Evolutionary conservation across 2,888 invertebrate genomes (phyloP), one percentile per base, ranked within the genome.

Genomic region (Spodoptera picta): DNA sequence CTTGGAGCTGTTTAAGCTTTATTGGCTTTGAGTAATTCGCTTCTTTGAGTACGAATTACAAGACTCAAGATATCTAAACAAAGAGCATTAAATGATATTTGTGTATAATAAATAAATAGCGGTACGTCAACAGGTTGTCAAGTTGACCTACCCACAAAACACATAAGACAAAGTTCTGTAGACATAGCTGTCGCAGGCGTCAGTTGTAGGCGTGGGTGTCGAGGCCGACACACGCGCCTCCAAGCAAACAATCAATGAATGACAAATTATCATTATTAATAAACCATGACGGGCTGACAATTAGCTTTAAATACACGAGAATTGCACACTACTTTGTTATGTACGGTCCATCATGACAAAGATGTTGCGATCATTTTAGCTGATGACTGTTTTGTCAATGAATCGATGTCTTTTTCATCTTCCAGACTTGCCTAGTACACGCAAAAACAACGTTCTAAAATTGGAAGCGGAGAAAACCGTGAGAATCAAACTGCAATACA

Each of bases 201-300:
- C 83, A 85, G 80, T 83, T 78, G 81, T 82, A 74, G 83, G 83
- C 81, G 91, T 91, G 77, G 92, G 92, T 73, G 83, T 70, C 88
- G 86, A 88, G 89, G 90, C 75, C 88, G 81, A 76, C 81, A 82
- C 82, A 83, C 81, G 69, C 83, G 76, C 81, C 81, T 84, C 83
- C 83, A 72, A 83, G 83, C 87, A 87, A 89, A 90, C 89, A 90
- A 88, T 88, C 90, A 88, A 89, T 89, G 89, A 86, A 89, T 87
- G 86, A 90, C 86, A 87, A 90, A 91, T 90, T 87, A 85, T 79
- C 83, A 64, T 73, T 70, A 79, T 77, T 79, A 73, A 72, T 72
- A 70, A 67, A 52, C 50, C 54, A 72, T 72, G 62, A 62, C 56
- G 48, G 51, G 61, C 5, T 48, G 27, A n/a, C 61, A 57, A 72